Conservation (phyloP, 2,888 invertebrate species). For the Morpho helenor region DNA sequence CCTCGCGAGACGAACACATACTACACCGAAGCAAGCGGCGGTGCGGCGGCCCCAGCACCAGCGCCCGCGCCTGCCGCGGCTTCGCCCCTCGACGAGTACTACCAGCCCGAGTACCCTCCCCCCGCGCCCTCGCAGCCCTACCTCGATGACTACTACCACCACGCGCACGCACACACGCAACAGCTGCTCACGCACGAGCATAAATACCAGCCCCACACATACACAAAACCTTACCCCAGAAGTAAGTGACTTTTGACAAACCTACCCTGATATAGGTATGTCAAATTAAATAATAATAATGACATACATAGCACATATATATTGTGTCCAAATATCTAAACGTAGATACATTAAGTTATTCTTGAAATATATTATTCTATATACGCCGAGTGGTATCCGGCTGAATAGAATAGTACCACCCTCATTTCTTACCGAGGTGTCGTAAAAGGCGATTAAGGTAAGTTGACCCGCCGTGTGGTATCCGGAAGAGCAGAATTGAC, state of each 20-base stretch:
- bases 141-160: conserved; percentile 84
- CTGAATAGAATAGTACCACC: too few relatives aligned
- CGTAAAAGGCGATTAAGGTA: too few relatives aligned
- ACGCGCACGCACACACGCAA: conserved; percentile 84
- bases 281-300: too few relatives aligned
- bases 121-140: conserved; percentile 52
- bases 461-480: too few relatives aligned
- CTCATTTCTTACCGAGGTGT: too few relatives aligned
- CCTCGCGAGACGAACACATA: conserved; percentile 73
- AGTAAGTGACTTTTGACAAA: conserved; percentile 59
- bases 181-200: conserved; percentile 79
- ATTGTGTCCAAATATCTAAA: too few relatives aligned
- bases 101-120: conserved; percentile 70
- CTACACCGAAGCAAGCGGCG: conserved; percentile 64
- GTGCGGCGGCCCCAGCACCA: conserved; percentile 43
- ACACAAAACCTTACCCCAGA: conserved; percentile 85
- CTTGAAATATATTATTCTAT: too few relatives aligned
- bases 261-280: too few relatives aligned
- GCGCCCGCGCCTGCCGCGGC: conserved; percentile 58
- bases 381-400: too few relatives aligned
- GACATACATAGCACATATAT: too few relatives aligned
- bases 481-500: too few relatives aligned
- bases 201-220: conserved; percentile 85
- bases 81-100: conserved; percentile 77
- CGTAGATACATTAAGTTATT: too few relatives aligned